A percentile compares a stretch with the other conserved stretches of the same genome.
phyloP scores from a whole-genome alignment of 2,888 invertebrate species.

The Invenusta paracnida region DNA sequence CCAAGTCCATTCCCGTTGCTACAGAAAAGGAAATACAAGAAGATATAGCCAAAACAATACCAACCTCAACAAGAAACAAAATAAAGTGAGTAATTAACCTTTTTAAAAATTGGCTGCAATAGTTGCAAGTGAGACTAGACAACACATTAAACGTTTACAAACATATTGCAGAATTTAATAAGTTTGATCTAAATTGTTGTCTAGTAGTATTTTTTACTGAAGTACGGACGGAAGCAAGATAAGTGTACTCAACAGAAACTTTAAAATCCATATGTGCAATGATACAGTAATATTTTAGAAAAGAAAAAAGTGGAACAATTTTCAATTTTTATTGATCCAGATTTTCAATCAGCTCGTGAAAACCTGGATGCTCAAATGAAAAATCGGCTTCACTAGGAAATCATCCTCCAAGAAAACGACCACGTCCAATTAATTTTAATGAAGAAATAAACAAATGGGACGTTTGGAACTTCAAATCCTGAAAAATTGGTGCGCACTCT shows the following conservation, averaged over 20 bases:
- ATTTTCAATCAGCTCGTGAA: not conserved
- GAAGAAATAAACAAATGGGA: not conserved
- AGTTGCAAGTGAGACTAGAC: not conserved
- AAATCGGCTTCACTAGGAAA: not conserved
- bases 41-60: not conserved
- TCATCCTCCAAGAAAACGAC: not conserved
- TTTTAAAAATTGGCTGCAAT: not conserved
- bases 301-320: not conserved
- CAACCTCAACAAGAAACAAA: not conserved
- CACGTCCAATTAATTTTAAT: not conserved
- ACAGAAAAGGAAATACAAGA: not conserved
- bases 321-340: not conserved
- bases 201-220: not conserved
- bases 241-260: not conserved
- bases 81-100: conserved; percentile 1
- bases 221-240: no score
- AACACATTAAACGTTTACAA: not conserved
- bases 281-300: conserved; percentile 11
- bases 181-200: not conserved
- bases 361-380: conserved; percentile 11
- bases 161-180: not conserved
- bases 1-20: not conserved
- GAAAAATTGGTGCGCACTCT: not conserved
- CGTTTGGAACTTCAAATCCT: not conserved
- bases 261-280: not conserved